phyloP scores from a whole-genome alignment of 2,113 vertebrate species.

The Pelecanoides urinatrix region DNA sequence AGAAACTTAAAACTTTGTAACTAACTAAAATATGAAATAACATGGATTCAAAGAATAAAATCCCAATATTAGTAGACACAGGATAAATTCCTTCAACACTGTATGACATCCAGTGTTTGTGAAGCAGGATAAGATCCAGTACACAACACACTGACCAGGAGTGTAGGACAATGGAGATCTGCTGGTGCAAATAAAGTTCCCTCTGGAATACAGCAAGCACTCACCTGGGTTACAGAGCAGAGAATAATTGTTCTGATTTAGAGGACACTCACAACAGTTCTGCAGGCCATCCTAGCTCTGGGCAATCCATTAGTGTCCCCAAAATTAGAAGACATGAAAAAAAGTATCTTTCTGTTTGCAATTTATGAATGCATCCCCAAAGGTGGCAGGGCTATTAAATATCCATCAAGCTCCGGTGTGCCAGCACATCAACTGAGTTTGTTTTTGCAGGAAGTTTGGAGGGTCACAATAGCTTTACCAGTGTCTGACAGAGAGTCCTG shows the following conservation, averaged over 20 bases:
- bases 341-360: neutral
- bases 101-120: neutral
- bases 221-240: neutral
- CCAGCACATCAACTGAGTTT: neutral
- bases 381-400: neutral
- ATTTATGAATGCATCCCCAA: neutral
- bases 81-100: neutral
- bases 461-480: neutral
- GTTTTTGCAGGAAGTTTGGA: neutral
- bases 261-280: neutral
- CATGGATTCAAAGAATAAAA: neutral
- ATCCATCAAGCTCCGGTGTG: neutral
- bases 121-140: neutral
- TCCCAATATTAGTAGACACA: rapidly evolving
- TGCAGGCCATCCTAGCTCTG: neutral
- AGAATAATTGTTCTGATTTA: neutral
- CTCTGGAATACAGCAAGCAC: neutral
- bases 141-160: rapidly evolving
- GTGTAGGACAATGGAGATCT: neutral
- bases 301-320: neutral
- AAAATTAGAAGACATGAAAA: neutral
- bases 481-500: neutral
- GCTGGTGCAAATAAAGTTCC: neutral
- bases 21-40: neutral
- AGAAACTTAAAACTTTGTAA: neutral